Conservation (phyloP, 2,113 vertebrate genomes). For the Motacilla alba region DNA sequence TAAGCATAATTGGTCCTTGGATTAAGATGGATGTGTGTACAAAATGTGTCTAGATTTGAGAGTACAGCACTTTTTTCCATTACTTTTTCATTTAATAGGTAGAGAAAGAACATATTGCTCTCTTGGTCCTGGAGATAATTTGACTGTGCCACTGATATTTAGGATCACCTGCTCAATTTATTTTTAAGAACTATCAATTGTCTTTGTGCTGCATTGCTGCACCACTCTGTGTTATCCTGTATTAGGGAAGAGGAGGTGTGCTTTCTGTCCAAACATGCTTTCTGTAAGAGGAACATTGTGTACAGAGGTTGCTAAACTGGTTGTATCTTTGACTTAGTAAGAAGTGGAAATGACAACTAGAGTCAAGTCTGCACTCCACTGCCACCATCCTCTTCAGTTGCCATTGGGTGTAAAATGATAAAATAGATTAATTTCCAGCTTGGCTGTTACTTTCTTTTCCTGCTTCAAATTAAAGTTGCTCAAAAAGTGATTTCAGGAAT, state of each 20-base stretch:
- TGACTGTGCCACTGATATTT: neutral
- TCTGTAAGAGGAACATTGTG: neutral
- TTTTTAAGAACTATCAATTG: neutral
- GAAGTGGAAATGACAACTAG: neutral
- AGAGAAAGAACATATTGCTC: neutral
- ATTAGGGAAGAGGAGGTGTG: neutral
- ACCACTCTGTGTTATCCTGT: neutral
- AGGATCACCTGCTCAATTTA: neutral
- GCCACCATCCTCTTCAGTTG: neutral
- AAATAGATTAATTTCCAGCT: neutral
- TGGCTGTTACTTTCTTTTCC: neutral
- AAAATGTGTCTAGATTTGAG: neutral
- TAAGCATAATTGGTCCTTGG: neutral
- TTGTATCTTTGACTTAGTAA: neutral
- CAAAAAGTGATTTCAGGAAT: neutral
- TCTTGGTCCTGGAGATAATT: neutral
- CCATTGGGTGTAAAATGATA: neutral
- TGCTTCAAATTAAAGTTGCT: neutral
- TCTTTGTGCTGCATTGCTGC: neutral
- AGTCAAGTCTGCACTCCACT: neutral
- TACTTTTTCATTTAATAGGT: neutral
- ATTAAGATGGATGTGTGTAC: neutral
- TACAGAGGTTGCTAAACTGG: neutral
- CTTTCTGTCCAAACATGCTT: neutral
- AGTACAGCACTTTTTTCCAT: neutral